phyloP scores from a whole-genome alignment of 2,797 vertebrate species.

The Pseudochromis fuscus region DNA sequence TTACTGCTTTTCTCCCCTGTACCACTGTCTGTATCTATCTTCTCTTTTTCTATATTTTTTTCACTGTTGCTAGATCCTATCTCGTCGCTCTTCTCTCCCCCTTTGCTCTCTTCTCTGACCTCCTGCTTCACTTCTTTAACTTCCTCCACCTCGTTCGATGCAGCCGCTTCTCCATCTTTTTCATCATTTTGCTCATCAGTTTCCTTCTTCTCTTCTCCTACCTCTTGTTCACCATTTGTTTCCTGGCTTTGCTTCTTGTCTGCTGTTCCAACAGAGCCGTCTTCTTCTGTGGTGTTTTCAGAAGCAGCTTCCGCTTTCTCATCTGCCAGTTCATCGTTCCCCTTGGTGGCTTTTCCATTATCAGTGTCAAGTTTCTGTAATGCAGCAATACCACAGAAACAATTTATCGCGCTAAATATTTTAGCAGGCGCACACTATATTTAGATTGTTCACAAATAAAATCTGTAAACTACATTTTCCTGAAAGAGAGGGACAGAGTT shows the following conservation, averaged over 20 bases:
- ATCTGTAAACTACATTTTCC: constrained; percentile 6
- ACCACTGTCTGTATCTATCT: constrained; percentile 41
- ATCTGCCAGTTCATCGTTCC: constrained; percentile 68
- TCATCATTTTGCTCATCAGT: constrained; percentile 18
- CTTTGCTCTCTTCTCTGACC: constrained; percentile 33
- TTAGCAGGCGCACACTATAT: constrained; percentile 15
- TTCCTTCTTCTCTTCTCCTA: constrained; percentile 33
- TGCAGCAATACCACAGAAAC: constrained; percentile 74
- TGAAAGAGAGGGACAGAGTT: background rate
- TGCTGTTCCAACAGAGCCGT: constrained; percentile 16
- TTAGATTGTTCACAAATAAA: constrained; percentile 17
- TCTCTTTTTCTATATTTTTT: constrained; percentile 40
- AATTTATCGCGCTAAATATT: constrained; percentile 39
- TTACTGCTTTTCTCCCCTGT: constrained; percentile 35
- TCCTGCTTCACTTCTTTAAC: constrained; percentile 48
- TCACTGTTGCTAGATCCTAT: constrained; percentile 46
- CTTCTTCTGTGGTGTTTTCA: constrained; percentile 46
- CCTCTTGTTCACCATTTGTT: constrained; percentile 29
- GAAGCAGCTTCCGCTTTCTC: constrained; percentile 78
- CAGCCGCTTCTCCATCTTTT: constrained; percentile 26
- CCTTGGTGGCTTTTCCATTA: constrained; percentile 78
- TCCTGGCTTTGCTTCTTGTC: constrained; percentile 32
- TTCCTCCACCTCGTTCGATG: constrained; percentile 29
- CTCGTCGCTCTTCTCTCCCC: constrained; percentile 51
- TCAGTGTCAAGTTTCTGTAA: constrained; percentile 83